Conservation (phyloP, 1,140 invertebrate genomes). For the Drosophila obscura region DNA sequence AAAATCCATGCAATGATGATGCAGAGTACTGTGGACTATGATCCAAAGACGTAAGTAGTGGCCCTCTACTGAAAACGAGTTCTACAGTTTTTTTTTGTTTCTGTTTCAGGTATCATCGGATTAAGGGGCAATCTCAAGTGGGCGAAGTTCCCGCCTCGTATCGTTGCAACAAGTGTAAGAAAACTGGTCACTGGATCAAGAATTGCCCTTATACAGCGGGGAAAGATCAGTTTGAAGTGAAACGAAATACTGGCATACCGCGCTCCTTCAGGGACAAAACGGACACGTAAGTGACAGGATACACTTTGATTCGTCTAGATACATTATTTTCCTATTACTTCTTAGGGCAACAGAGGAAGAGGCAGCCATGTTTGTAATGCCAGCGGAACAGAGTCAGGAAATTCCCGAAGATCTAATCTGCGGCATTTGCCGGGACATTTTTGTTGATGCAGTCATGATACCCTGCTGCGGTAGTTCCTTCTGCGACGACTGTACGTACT, state of each 20-base stretch:
- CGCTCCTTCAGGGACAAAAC: constrained; percentile 94
- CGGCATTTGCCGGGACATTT: constrained; percentile 95
- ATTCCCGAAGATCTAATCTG: constrained; percentile 96
- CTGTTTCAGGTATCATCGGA: constrained; percentile 91
- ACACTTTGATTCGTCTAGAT: not conserved
- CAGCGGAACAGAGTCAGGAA: constrained; percentile 84
- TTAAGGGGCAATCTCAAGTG: constrained; percentile 92
- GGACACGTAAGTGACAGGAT: constrained; percentile 51
- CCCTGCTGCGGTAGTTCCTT: constrained; percentile 98
- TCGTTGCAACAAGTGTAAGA: constrained; percentile 96
- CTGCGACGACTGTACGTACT: constrained; percentile 95
- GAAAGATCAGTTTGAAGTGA: constrained; percentile 89
- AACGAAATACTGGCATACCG: constrained; percentile 98
- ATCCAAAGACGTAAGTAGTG: constrained; percentile 94
- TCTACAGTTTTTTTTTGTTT: not conserved
- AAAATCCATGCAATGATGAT: constrained; percentile 98
- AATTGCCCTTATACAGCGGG: constrained; percentile 91
- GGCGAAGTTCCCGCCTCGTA: constrained; percentile 95
- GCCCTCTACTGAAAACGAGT: not conserved
- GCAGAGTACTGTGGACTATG: constrained; percentile 98
- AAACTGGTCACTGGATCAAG: constrained; percentile 97
- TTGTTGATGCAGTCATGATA: constrained; percentile 97
- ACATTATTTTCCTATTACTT: constrained; percentile 8
- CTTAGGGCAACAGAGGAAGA: constrained; percentile 49
- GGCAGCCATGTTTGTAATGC: constrained; percentile 41